Percentiles rank a stretch among this genome's conserved stretches.
phyloP scores from a whole-genome alignment of 1,140 invertebrate species.

The Scaptodrosophila lebanonensis region DNA sequence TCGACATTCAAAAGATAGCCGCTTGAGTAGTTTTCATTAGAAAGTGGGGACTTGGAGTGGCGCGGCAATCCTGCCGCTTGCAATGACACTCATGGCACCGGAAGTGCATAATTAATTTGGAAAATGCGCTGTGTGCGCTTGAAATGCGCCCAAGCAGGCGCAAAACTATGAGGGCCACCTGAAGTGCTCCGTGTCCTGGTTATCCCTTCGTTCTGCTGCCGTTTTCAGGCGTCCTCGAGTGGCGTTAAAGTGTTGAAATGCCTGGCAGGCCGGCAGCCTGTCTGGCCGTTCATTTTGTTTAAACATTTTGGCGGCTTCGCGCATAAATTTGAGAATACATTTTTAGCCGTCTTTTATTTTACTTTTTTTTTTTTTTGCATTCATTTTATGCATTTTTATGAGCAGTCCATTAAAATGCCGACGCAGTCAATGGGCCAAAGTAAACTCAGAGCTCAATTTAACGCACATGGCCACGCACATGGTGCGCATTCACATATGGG shows the following conservation, averaged over 20 bases:
- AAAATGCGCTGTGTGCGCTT: conserved; percentile 25
- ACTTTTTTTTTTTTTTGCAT: no score
- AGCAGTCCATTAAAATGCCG: conserved; percentile 70
- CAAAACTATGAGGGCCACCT: conserved; percentile 30
- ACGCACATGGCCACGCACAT: not conserved
- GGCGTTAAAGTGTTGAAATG: not conserved
- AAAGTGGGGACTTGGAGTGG: no score
- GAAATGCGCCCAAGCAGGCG: conserved; percentile 28
- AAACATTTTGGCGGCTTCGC: conserved; percentile 37
- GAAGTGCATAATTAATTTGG: conserved; percentile 67
- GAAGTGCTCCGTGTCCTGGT: conserved; percentile 9
- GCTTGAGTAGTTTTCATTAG: not conserved
- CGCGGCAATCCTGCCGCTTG: no score
- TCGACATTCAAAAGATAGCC: not conserved
- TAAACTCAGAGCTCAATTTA: conserved; percentile 2
- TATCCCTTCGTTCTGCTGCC: not conserved
- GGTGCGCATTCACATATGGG: no score
- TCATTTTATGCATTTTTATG: conserved; percentile 63
- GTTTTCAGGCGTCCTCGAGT: conserved; percentile 2
- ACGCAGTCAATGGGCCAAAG: conserved; percentile 12
- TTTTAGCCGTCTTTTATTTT: no score
- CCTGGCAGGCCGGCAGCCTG: not conserved
- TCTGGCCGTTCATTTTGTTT: conserved; percentile 40
- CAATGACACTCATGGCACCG: no score
- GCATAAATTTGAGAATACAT: conserved; percentile 73